Evolutionary conservation across 2,113 vertebrate genomes (phyloP).

Genomic region (Chaetorhynchus papuensis): DNA sequence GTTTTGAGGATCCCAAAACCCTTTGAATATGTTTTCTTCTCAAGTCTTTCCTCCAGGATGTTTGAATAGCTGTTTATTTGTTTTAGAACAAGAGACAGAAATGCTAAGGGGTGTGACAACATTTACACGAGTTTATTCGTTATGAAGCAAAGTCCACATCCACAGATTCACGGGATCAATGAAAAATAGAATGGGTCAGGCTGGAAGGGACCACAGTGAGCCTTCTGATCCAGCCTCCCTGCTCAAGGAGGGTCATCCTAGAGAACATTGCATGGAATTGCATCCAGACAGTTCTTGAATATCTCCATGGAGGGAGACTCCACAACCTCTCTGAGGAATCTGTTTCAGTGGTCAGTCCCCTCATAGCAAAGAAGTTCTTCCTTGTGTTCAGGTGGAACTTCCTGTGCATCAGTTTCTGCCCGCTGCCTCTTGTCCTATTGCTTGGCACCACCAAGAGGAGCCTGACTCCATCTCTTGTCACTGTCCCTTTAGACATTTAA

Average conservation of each 20-base stretch:
- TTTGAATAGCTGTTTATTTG: neutral
- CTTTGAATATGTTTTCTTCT: neutral
- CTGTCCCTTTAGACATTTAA: neutral
- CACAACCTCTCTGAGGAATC: neutral
- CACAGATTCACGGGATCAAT: neutral
- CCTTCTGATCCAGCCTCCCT: neutral
- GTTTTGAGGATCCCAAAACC: neutral
- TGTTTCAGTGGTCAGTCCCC: neutral
- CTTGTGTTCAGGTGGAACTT: neutral
- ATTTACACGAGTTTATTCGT: neutral
- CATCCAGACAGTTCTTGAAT: neutral
- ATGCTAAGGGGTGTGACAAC: neutral
- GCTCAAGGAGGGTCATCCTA: neutral
- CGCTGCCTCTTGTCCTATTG: neutral
- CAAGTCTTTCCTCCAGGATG: neutral
- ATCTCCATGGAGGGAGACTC: neutral
- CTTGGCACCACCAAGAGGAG: neutral
- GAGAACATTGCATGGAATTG: neutral
- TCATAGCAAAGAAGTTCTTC: neutral
- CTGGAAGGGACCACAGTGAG: neutral
- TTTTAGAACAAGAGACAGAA: neutral
- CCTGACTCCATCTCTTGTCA: neutral
- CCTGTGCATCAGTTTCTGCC: neutral
- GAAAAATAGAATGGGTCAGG: neutral
- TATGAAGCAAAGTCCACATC: neutral